These are phyloP conservation scores for Deroplatys truncata DNA, from an alignment of 2,888 invertebrate genomes.

Conservation along the genomic window DNA sequence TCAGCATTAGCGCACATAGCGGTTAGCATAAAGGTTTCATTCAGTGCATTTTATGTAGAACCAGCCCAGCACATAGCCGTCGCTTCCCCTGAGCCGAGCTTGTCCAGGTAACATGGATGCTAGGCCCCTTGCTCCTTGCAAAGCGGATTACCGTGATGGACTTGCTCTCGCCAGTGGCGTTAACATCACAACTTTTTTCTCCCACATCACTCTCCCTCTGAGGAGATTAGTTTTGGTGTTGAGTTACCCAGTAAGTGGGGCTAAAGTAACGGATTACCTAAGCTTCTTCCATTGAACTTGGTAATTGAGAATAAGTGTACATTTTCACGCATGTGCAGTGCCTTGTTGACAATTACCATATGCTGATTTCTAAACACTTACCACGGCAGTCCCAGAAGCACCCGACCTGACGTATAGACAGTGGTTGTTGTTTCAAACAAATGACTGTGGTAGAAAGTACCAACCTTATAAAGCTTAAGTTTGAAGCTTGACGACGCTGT, in stretches of 20 bases:
- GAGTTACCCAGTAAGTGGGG: not conserved
- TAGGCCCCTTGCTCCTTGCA: not conserved
- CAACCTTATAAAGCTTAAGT: no score
- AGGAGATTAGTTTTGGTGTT: not conserved
- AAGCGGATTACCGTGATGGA: not conserved
- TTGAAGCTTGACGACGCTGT: no score
- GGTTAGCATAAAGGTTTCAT: not conserved
- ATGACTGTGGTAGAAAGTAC: no score
- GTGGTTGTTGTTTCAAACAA: no score
- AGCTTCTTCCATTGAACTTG: not conserved
- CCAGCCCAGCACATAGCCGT: not conserved
- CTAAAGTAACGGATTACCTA: not conserved
- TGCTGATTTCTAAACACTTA: no score
- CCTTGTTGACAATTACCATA: no score
- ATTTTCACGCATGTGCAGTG: not conserved
- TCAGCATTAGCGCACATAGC: not conserved
- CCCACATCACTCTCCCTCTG: not conserved
- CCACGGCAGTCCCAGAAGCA: no score
- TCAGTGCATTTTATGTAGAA: not conserved
- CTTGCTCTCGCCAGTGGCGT: not conserved
- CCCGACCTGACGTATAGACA: no score
- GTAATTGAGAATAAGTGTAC: not conserved
- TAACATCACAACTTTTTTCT: not conserved
- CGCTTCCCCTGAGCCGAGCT: not conserved
- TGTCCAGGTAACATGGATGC: not conserved